Evolutionary conservation across 2,797 vertebrate species (phyloP).

Genomic region (Semaprochilodus insignis): DNA sequence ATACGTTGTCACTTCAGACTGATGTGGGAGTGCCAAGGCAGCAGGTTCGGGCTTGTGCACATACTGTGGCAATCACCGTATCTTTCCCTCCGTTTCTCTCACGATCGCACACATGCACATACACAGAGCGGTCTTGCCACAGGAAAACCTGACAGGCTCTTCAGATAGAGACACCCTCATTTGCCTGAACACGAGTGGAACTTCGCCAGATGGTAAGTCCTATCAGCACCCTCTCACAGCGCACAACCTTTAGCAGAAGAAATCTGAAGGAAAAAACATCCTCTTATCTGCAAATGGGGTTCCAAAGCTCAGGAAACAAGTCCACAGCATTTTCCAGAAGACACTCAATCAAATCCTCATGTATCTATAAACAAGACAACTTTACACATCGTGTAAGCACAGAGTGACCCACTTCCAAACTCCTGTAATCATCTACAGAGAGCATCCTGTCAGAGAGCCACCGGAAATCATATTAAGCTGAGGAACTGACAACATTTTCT

Average conservation of each 20-base stretch:
- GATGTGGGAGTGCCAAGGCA: constrained; percentile 35
- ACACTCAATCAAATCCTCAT: constrained; percentile 11
- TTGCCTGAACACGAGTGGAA: background rate
- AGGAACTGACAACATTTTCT: background rate
- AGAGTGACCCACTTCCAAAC: constrained; percentile 7
- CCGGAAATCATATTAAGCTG: constrained; percentile 4
- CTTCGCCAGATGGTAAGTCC: background rate
- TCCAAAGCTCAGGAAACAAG: background rate
- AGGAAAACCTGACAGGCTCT: constrained; percentile 13
- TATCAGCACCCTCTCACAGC: background rate
- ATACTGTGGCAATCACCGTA: constrained; percentile 18
- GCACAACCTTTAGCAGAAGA: background rate
- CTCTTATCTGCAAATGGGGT: background rate
- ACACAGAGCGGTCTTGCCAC: background rate
- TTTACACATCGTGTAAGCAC: background rate
- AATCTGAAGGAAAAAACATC: background rate
- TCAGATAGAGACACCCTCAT: background rate
- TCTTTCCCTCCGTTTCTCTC: constrained; percentile 16
- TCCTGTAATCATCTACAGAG: constrained; percentile 16
- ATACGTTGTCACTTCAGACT: constrained; percentile 39
- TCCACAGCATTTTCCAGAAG: background rate
- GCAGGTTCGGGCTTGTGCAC: constrained; percentile 56
- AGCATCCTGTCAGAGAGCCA: constrained; percentile 18
- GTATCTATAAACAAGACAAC: background rate
- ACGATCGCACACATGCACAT: constrained; percentile 8